Base-by-base conservation (phyloP, 2,797 vertebrate genomes). In the Lemur catta region DNA sequence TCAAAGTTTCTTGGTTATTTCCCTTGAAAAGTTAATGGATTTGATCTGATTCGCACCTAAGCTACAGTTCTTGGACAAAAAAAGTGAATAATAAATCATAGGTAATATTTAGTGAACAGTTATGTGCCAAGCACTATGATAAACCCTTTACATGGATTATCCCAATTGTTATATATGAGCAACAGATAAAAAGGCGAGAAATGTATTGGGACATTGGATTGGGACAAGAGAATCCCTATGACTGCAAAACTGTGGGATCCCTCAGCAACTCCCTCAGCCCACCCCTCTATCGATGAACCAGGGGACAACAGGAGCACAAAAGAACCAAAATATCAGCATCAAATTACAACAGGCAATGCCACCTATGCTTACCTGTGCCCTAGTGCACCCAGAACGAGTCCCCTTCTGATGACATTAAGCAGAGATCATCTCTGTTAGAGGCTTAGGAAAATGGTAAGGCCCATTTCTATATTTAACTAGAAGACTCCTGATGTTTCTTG, bases 141-240 rank as follows among this genome's bases (percentile, higher is more conserved):
- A 80, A 80, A 17, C 48, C 80, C 18, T 80, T 78, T 76, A 35
- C 22, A n/a, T 48, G 78, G 79, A 59, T 59, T 48, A 82, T 81
- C 41, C 78, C 52, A 48, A 22, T 22, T 76, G 38, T 81, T 74
- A 79, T 33, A 69, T 78, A 86, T 3, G 14, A 69, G 35, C 48
- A 72, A 63, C 8, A 87, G 80, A 86, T 72, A 85, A 71, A 89
- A 92, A 84, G 26, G 33, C 20, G 86, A 97, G 43, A 48, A 65
- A 81, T 82, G 87, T 69, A 22, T n/a, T 43, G 61, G 61, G 61
- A 63, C 61, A 33, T 63, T 63, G 46, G 35, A 43, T 33, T 89
- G 35, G 50, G 38, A 9, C 84, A 75, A 92, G 79, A 76, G 65
- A 93, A 79, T 84, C 50, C 48, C 15, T 35, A 15, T n/a, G 75